Evolutionary conservation across 2,888 invertebrate species (phyloP), one percentile per base, ranked within the genome.

Genomic region (Gortyna flavago): DNA sequence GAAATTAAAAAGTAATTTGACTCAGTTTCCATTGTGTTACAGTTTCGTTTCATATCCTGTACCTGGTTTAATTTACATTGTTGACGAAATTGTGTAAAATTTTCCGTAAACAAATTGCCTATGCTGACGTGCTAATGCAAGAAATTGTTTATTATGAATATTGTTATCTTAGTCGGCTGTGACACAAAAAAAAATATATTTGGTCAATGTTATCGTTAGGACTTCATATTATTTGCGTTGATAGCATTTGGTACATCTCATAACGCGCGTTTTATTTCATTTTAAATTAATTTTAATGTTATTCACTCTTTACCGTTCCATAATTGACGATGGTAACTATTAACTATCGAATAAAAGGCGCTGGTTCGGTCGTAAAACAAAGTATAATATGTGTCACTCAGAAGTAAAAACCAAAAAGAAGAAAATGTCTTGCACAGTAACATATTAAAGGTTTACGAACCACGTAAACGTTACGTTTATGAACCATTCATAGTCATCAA

Each of bases 1-100:
- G 86, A 91, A 89, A 90, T 91, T 91, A 83, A 90, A 90, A 83
- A 86, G 81, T 83, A 76, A 89, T 89, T 90, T 85, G 38, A 29
- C 68, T 78, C 29, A 48, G 75, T 71, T 76, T 76, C 76, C 48
- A 77, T 87, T 86, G 79, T 82, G 71, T 74, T 78, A 66, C 0
- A 68, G 75, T 81, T 80, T 69, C 29, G 68, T 85, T 72, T 72
- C 7, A 79, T 77, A 73, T 85, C 78, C 71, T 76, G 73, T 79
- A 86, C 80, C 81, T 77, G 83, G 72, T 76, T 75, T 79, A 80
- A 85, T 81, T 86, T 72, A 29, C 59, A 67, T 70, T 16, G 32
- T 57, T 67, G 67, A 65, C 38, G 65, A 51, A 64, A 62, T 67
- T 61, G 35, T 44, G 8, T 54, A 29, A 67, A 77, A 59, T 72